A percentile compares a stretch with the other conserved stretches of the same genome.
Evolutionary conservation across 1,140 invertebrate genomes (phyloP).

Genomic region (Pseudomyrmex dendroicus): DNA sequence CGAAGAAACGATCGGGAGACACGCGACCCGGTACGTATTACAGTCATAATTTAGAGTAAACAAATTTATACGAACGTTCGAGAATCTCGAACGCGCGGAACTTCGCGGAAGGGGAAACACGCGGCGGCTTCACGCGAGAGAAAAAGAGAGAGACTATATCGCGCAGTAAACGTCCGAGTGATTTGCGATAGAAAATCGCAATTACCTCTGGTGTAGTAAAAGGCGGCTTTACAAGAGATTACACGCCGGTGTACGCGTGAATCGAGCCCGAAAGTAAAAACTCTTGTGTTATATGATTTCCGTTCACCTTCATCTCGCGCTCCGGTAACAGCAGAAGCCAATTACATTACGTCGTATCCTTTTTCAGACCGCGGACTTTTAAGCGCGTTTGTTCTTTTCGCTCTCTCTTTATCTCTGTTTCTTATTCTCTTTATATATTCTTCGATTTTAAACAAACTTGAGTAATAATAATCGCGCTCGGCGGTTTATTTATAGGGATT

Average conservation of each 20-base stretch:
- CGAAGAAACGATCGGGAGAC: slow-evolving; percentile 40
- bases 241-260: slow-evolving; percentile 3
- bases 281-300: background rate
- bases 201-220: slow-evolving; percentile 26
- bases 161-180: slow-evolving; percentile 45
- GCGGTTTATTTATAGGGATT: background rate
- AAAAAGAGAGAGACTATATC: slow-evolving; percentile 30
- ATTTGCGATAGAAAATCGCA: slow-evolving; percentile 51
- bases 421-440: too few species aligned
- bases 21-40: slow-evolving; percentile 51
- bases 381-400: too few species aligned
- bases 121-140: slow-evolving; percentile 28
- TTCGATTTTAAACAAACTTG: background rate
- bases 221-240: slow-evolving; percentile 16
- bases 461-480: background rate
- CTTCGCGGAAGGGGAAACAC: slow-evolving; percentile 39
- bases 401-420: too few species aligned
- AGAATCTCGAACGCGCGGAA: slow-evolving; percentile 13
- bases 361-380: background rate
- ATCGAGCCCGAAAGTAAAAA: slow-evolving; percentile 28
- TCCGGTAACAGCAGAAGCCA: too few species aligned
- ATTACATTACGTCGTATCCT: background rate
- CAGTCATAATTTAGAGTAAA: slow-evolving; percentile 52
- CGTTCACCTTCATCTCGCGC: background rate
- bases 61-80: slow-evolving; percentile 52